Percentiles rank a stretch among this genome's conserved stretches.
Evolutionary conservation across 2,113 vertebrate species (phyloP).

Genomic region (Sialia sialis): DNA sequence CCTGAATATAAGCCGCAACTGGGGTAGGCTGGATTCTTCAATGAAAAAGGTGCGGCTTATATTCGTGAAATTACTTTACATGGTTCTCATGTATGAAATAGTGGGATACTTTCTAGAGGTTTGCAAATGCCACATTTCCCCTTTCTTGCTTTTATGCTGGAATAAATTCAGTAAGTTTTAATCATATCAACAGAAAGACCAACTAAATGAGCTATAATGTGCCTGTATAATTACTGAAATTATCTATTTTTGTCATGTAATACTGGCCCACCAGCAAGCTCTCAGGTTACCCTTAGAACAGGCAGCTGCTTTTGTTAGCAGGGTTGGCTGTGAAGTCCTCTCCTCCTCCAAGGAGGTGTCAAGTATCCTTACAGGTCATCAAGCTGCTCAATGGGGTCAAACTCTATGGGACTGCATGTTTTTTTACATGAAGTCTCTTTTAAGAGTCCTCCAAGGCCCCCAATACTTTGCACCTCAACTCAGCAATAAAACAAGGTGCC

Average conservation of each 20-base stretch:
- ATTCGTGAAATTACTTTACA: too few species aligned
- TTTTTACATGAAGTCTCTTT: not conserved
- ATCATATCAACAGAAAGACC: not conserved
- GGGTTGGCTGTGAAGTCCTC: not conserved
- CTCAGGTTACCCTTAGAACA: not conserved
- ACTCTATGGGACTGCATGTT: not conserved
- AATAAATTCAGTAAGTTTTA: not conserved
- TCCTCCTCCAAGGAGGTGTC: not conserved
- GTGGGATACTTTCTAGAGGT: not conserved
- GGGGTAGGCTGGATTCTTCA: too few species aligned
- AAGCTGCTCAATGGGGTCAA: not conserved
- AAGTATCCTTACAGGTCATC: not conserved
- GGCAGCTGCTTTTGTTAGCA: not conserved
- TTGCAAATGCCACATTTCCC: not conserved
- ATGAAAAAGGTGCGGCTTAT: too few species aligned
- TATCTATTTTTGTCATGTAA: not conserved
- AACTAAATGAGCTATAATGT: not conserved
- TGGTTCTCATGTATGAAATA: not conserved
- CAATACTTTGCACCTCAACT: not conserved
- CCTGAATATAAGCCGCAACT: too few species aligned
- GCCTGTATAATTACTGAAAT: not conserved
- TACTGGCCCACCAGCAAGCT: not conserved
- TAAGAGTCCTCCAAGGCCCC: not conserved
- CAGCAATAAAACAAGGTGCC: not conserved
- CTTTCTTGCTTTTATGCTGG: not conserved